Percentiles rank a stretch among this genome's conserved stretches.
Evolutionary conservation across 2,888 invertebrate genomes (phyloP).

Genomic region (Hirtodrosophila histrioides): DNA sequence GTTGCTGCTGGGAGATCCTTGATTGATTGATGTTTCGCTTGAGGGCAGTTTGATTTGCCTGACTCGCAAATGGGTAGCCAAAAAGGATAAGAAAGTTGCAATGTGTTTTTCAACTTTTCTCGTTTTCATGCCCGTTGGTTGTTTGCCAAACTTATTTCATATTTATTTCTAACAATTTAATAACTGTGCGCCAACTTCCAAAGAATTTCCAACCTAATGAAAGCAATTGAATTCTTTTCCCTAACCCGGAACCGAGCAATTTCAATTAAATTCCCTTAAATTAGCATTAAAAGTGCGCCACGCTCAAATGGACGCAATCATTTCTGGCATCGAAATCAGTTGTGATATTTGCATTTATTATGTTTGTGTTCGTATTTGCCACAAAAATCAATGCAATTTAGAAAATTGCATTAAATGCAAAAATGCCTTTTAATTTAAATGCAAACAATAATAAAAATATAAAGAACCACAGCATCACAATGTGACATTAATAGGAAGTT

Average conservation of each 20-base stretch:
- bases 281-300: constrained; percentile 57
- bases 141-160: constrained; percentile 53
- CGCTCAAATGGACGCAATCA: constrained; percentile 43
- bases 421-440: constrained; percentile 60
- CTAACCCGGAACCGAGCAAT: constrained; percentile 3
- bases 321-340: constrained; percentile 51
- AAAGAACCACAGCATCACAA: constrained; percentile 11
- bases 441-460: constrained; percentile 17
- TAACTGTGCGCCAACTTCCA: constrained; percentile 29
- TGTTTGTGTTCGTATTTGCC: constrained; percentile 7
- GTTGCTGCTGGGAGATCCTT: constrained; percentile 23
- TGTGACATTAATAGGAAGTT: constrained; percentile 34
- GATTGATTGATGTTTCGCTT: constrained; percentile 73
- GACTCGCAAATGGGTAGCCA: constrained; percentile 14
- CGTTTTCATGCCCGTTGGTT: constrained; percentile 44
- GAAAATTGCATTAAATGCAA: constrained; percentile 62
- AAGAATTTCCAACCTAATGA: constrained; percentile 36
- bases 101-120: constrained; percentile 69
- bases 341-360: constrained; percentile 48
- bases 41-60: constrained; percentile 59
- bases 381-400: constrained; percentile 69
- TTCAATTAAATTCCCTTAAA: constrained; percentile 66
- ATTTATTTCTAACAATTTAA: constrained; percentile 61
- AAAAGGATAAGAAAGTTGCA: constrained; percentile 69
- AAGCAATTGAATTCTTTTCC: constrained; percentile 41